A percentile compares a stretch with the other conserved stretches of the same genome.
phyloP scores from a whole-genome alignment of 1,140 invertebrate species.

The Lepidostoma basale region DNA sequence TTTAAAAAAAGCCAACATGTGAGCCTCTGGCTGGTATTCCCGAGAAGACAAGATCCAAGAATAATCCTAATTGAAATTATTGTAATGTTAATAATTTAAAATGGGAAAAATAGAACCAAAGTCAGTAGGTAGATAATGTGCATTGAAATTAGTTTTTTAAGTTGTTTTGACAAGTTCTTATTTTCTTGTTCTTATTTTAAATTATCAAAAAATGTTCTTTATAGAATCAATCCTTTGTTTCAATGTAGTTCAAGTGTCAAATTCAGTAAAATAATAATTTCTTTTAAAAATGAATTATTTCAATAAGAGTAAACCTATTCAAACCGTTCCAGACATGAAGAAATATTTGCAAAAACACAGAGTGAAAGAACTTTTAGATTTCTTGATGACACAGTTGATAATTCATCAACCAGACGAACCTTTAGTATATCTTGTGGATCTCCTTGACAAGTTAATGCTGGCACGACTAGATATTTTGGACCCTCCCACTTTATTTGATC shows the following conservation, averaged over 20 bases:
- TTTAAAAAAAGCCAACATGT: too few species aligned
- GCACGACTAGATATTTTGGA: background rate
- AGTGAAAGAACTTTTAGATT: conserved; percentile 26
- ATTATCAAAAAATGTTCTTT: background rate
- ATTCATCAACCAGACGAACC: conserved; percentile 11
- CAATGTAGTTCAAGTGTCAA: too few species aligned
- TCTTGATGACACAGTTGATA: conserved; percentile 15
- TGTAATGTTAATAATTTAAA: too few species aligned
- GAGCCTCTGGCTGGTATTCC: too few species aligned
- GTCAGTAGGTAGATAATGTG: too few species aligned
- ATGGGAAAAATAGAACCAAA: too few species aligned
- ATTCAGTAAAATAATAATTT: background rate
- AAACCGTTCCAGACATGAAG: background rate
- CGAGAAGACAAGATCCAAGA: too few species aligned
- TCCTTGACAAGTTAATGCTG: conserved; percentile 33
- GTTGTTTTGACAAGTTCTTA: too few species aligned
- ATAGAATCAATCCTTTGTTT: too few species aligned
- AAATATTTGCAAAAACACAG: conserved; percentile 23
- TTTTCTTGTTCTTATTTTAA: background rate
- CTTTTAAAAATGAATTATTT: conserved; percentile 17
- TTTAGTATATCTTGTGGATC: conserved; percentile 1
- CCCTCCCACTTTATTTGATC: conserved; percentile 11
- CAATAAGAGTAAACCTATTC: background rate
- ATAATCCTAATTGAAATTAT: too few species aligned
- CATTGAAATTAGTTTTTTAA: too few species aligned